phyloP scores from a whole-genome alignment of 2,797 vertebrate species.

The Sebastes vulpes region DNA sequence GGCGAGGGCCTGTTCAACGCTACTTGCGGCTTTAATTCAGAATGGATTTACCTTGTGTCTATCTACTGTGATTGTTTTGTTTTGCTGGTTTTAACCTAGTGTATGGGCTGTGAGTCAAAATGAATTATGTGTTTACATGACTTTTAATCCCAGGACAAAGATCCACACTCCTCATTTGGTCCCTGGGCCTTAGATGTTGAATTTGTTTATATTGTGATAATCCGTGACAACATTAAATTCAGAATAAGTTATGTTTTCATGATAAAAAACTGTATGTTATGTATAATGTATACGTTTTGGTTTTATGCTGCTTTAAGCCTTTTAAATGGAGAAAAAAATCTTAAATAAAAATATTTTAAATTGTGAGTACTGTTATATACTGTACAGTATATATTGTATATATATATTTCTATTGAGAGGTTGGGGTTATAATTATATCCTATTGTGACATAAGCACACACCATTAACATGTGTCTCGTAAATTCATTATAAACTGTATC shows the following conservation, averaged over 20 bases:
- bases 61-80: background rate
- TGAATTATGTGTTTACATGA: conserved; percentile 48
- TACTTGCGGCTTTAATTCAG: background rate
- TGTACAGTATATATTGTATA: background rate
- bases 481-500: too few relatives aligned
- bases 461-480: too few relatives aligned
- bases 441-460: background rate
- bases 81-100: background rate
- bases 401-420: background rate
- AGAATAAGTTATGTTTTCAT: conserved; percentile 12
- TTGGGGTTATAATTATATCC: too few relatives aligned
- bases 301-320: conserved; percentile 38
- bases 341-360: conserved; percentile 55
- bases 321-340: conserved; percentile 21
- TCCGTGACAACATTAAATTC: background rate
- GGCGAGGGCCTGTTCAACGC: too few relatives aligned
- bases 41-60: background rate
- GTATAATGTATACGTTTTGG: background rate
- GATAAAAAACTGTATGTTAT: conserved; percentile 4
- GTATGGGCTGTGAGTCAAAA: background rate
- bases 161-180: background rate
- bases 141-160: conserved; percentile 22
- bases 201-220: conserved; percentile 4
- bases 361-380: background rate
- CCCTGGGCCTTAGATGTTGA: background rate